Conservation (phyloP, 2,113 vertebrate species). For the Prolemur simus region DNA sequence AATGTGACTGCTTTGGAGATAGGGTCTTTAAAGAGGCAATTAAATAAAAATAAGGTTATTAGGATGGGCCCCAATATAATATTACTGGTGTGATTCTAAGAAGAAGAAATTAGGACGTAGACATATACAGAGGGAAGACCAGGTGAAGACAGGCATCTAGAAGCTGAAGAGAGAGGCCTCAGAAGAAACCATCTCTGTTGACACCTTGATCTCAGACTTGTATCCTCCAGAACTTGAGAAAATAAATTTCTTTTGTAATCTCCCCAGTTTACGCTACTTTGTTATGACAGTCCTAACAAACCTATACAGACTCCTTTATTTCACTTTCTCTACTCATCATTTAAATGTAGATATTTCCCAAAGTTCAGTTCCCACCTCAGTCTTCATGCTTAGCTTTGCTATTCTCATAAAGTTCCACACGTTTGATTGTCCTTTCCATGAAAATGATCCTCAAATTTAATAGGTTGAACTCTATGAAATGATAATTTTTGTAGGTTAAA, state of each 20-base stretch:
- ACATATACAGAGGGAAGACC: background rate
- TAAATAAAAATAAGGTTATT: background rate
- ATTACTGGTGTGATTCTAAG: background rate
- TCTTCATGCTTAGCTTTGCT: background rate
- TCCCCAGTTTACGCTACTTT: background rate
- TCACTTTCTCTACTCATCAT: background rate
- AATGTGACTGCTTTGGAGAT: background rate
- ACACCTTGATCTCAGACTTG: background rate
- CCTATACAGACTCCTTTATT: background rate
- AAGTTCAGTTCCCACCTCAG: background rate
- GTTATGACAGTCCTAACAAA: background rate
- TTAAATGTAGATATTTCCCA: background rate
- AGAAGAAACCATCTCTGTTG: background rate
- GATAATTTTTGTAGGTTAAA: background rate
- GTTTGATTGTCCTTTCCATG: background rate
- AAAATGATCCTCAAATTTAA: background rate
- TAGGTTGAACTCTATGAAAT: background rate
- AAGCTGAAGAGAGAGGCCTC: background rate
- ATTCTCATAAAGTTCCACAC: background rate
- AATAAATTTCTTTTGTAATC: background rate
- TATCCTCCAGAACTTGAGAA: background rate
- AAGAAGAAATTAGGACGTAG: background rate
- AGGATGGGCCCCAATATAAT: background rate
- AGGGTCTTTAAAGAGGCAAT: background rate
- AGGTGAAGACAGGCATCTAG: background rate